A percentile compares a stretch with the other conserved stretches of the same genome.
These are phyloP conservation scores for Anastrepha ludens DNA, from an alignment of 1,140 invertebrate species.

Conservation along the genomic window DNA sequence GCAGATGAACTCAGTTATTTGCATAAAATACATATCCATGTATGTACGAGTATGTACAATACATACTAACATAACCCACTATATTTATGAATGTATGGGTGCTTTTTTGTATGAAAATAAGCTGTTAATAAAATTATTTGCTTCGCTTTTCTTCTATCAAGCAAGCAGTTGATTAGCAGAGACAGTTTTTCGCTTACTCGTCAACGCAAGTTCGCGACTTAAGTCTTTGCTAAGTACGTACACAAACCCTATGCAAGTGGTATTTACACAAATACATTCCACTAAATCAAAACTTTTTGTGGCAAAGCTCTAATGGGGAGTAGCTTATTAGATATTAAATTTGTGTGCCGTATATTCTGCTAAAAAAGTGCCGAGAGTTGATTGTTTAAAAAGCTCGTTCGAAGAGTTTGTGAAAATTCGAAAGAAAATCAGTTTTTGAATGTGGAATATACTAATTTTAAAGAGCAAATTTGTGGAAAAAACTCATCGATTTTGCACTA, in stretches of 20 bases:
- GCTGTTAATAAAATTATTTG: not conserved
- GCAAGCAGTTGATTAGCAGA: not conserved
- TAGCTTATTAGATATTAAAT: too few relatives aligned
- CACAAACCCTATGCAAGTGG: not conserved
- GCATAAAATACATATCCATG: not conserved
- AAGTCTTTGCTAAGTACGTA: constrained; percentile 1
- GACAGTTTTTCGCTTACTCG: not conserved
- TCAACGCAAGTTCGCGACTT: constrained; percentile 25
- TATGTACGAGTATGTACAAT: not conserved
- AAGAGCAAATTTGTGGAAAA: too few relatives aligned
- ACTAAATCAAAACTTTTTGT: not conserved
- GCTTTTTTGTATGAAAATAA: not conserved
- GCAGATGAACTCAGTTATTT: constrained; percentile 31
- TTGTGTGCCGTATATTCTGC: too few relatives aligned
- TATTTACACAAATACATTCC: not conserved
- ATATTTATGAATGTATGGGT: not conserved
- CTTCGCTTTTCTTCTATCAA: not conserved
- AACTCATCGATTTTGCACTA: too few relatives aligned
- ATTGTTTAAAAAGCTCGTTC: too few relatives aligned
- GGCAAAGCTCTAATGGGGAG: not conserved
- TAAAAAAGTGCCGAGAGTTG: too few relatives aligned
- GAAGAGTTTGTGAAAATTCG: too few relatives aligned
- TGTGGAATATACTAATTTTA: too few relatives aligned
- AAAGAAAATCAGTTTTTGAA: too few relatives aligned
- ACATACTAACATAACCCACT: not conserved